These are phyloP conservation scores for Xestobium rufovillosum DNA, from an alignment of 2,888 invertebrate species.

Conservation along the genomic window DNA sequence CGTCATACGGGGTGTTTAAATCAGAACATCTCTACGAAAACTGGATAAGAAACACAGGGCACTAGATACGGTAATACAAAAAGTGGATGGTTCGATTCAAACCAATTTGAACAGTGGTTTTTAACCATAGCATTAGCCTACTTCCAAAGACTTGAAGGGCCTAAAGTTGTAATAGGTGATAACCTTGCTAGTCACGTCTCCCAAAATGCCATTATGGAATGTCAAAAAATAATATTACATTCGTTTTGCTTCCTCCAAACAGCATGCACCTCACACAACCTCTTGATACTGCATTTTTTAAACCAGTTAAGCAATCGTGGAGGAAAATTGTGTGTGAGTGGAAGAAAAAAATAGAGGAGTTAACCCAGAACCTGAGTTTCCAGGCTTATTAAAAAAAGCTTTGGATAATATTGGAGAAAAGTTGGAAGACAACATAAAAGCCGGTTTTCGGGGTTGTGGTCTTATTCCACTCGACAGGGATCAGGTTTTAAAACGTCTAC, in stretches of 20 bases:
- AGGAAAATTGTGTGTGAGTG: neutral
- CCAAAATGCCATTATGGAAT: constrained; percentile 9
- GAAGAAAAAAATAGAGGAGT: constrained; percentile 13
- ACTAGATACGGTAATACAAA: constrained; percentile 17
- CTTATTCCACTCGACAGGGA: constrained; percentile 11
- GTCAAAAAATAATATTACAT: constrained; percentile 17
- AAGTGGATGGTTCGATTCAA: constrained; percentile 19
- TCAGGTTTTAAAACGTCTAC: constrained; percentile 9
- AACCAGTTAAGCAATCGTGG: constrained; percentile 12
- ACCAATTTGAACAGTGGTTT: constrained; percentile 5
- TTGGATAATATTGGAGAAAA: constrained; percentile 9
- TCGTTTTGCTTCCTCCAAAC: constrained; percentile 15
- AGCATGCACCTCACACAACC: constrained; percentile 15
- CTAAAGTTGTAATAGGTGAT: constrained; percentile 12
- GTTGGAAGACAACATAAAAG: constrained; percentile 10
- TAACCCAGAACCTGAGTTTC: constrained; percentile 18
- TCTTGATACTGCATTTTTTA: constrained; percentile 13
- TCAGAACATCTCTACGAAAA: constrained; percentile 18
- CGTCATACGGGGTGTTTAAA: constrained; percentile 18
- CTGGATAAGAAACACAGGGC: constrained; percentile 17
- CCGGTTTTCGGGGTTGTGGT: constrained; percentile 11
- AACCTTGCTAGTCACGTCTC: constrained; percentile 13
- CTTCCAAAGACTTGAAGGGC: constrained; percentile 6
- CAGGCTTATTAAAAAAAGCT: constrained; percentile 16
- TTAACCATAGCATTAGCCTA: constrained; percentile 6